A percentile compares a stretch with the other conserved stretches of the same genome.
Evolutionary conservation across 2,888 invertebrate species (phyloP).

Genomic region (Stramonita haemastoma): DNA sequence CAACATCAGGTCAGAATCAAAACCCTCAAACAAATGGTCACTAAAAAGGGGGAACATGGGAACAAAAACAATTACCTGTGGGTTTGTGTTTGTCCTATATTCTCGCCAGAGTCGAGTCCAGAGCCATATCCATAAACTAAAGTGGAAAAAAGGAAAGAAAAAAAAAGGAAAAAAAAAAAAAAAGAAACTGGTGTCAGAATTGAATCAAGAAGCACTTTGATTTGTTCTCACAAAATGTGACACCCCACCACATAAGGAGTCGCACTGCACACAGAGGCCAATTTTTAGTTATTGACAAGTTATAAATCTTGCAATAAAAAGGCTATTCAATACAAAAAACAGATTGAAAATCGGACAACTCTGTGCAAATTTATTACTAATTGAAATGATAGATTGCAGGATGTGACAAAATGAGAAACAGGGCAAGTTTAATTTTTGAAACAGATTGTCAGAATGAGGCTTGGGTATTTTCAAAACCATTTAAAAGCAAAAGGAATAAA

Average conservation of each 20-base stretch:
- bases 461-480: too few relatives aligned
- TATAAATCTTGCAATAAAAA: too few relatives aligned
- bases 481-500: too few relatives aligned
- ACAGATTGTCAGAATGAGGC: too few relatives aligned
- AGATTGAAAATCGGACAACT: too few relatives aligned
- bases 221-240: neutral
- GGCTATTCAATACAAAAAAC: too few relatives aligned
- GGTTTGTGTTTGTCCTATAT: neutral
- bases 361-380: too few relatives aligned
- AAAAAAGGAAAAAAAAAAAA: neutral
- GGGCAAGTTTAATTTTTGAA: neutral
- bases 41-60: neutral
- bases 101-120: constrained; percentile 26
- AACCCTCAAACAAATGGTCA: neutral
- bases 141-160: neutral
- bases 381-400: too few relatives aligned
- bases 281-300: too few relatives aligned
- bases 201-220: neutral
- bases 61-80: constrained; percentile 16
- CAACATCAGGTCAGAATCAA: neutral
- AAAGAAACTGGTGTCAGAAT: neutral
- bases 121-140: constrained; percentile 35
- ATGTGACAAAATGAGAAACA: too few relatives aligned
- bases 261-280: too few relatives aligned
- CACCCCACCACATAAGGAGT: too few relatives aligned